Base-by-base conservation (phyloP, 53 echinoderm and acorn worm genomes). In the Patiria pectinifera region DNA sequence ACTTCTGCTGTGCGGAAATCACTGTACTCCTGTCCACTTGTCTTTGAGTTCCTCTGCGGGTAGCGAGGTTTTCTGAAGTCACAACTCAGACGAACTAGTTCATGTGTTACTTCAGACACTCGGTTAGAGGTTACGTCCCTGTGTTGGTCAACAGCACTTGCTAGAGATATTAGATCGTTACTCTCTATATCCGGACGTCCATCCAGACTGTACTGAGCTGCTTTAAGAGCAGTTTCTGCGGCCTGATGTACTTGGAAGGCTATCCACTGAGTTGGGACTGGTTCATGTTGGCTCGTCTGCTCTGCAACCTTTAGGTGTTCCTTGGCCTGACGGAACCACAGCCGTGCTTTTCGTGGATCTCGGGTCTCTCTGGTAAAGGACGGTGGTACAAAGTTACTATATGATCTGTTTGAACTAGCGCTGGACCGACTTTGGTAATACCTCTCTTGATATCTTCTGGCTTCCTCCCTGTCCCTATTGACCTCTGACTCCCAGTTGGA, bases 201-300 rank as follows among this genome's bases (percentile, higher is more conserved):
- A 25, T 77, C 43, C 1, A 93, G 76, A 44, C 84, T 84, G 81
- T 77, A 93, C 80, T 91, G 83, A 48, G 92, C 92, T 35, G 94
- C 94, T 88, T 92, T 94, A 35, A 94, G 83, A 18, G 94, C 89
- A 13, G 83, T 92, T 78, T 94, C 94, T 24, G 85, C 92, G 23
- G 94, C 89, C 75, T 94, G 94, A 45, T 92, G 88, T 58, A 92
- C 47, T 80, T 88, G 88, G 45, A 92, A 89, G 83, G 92, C 92
- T 13, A 87, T 78, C 92, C 89, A 92, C 25, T 92, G 88, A 11
- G 4, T 0, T 7, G 60, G 83, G 22, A 35, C 24, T 14, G 60
- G 48, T 21, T 25, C 11, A 11, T 74, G 59, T 62, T 70, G 25
- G 58, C n/a, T 76, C 45, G 88, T 72, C 18, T 84, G n/a, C 24